Percentiles rank a stretch among this genome's conserved stretches.
phyloP scores from a whole-genome alignment of 1,140 invertebrate species.

The Heliconius hermathena region DNA sequence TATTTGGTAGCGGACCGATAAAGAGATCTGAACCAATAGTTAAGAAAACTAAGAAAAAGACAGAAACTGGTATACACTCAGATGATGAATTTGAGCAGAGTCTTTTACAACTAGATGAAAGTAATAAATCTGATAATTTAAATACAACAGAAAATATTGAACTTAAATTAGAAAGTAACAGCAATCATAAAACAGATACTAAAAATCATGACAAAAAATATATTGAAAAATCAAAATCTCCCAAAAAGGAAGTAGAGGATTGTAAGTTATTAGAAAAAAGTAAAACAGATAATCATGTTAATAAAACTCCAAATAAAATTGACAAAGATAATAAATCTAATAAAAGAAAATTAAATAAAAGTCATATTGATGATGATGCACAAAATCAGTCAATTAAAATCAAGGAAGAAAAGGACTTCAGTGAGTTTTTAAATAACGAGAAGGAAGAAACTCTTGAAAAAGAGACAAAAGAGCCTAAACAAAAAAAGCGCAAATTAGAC shows the following conservation, averaged over 20 bases:
- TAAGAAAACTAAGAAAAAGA: constrained; percentile 69
- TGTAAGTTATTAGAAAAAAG: neutral
- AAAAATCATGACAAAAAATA: constrained; percentile 26
- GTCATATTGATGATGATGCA: constrained; percentile 25
- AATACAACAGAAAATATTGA: constrained; percentile 13
- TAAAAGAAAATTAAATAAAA: constrained; percentile 29
- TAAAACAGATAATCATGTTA: neutral
- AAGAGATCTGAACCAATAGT: constrained; percentile 72
- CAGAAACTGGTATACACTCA: constrained; percentile 83
- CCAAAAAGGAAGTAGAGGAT: constrained; percentile 6
- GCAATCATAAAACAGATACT: neutral
- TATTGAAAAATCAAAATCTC: constrained; percentile 17
- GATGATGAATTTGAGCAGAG: constrained; percentile 87
- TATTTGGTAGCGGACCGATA: constrained; percentile 68
- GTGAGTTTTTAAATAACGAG: constrained; percentile 59
- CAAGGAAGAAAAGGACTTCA: constrained; percentile 58
- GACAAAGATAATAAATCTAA: constrained; percentile 14
- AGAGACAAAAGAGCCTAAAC: constrained; percentile 44
- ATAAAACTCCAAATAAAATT: constrained; percentile 17
- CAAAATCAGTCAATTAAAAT: constrained; percentile 41
- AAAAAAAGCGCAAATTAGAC: constrained; percentile 57
- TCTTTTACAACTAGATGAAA: constrained; percentile 83
- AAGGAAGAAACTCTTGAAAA: constrained; percentile 50
- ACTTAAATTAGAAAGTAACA: neutral
- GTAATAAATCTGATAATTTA: constrained; percentile 48